Base-by-base conservation (phyloP, 2,113 vertebrate genomes). In the Syngnathus scovelli region DNA sequence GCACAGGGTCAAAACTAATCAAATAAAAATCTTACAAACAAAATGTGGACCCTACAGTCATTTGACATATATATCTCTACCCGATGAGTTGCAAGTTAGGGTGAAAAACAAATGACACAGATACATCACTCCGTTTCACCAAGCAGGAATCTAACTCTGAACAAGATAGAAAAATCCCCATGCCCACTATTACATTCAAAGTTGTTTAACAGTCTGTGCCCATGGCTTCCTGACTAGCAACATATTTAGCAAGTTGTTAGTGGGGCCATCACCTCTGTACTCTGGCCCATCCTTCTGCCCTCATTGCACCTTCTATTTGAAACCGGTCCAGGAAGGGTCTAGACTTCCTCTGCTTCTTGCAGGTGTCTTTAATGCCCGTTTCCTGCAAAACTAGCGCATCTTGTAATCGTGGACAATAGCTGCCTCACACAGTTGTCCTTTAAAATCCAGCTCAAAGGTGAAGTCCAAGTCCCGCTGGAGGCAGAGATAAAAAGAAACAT, bases 361-460 rank as follows among this genome's bases (percentile, higher is more conserved):
- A 59, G 52, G 27, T 44, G 55, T 36, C 46, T 8, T 15, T 61
- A 18, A 64, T 77, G 73, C 43, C 48, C 0, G 9, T 33, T 69
- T 74, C 71, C 56, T 66, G 23, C 48, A 43, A 60, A 27, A 56
- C 52, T 96, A 99, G 70, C 94, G 95, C 97, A 99, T 99, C 89
- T 95, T 98, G 90, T 98, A 99, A 91, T 98, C 95, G 54, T 98
- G 96, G 82, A 93, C 92, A 81, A 98, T 93, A 55, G 95, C 95
- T 33, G 93, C 93, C 90, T 98, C 97, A 68, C 95, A 96, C 54
- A 98, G 92, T 90, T 99, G 97, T 72, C 97, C 97, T 90, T 97
- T 98, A 88, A 99, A 99, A 89, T 98, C 96, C 92, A 99, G 88
- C 82, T 98, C 95, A 78, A 98, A 92, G 67, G 94, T 96, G 83